Evolutionary conservation across 2,797 vertebrate genomes (phyloP).

Genomic region (Craterocephalus amniculus): DNA sequence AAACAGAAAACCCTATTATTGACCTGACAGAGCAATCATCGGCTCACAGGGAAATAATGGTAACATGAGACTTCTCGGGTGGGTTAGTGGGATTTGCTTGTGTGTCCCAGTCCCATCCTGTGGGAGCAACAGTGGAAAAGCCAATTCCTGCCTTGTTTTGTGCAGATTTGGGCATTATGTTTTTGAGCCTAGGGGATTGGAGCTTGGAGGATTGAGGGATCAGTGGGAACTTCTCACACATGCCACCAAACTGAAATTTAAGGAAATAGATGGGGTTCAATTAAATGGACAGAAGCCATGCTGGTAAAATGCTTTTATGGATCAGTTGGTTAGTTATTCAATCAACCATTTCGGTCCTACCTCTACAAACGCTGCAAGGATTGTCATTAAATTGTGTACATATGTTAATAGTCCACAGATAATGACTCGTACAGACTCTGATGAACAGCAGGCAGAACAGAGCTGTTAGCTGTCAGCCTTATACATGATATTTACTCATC

Average conservation of each 20-base stretch:
- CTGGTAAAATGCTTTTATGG: conserved; percentile 1
- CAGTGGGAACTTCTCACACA: conserved; percentile 60
- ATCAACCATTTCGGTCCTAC: not conserved
- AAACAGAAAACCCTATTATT: conserved; percentile 51
- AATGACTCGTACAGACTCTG: not conserved
- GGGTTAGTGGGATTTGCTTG: conserved; percentile 46
- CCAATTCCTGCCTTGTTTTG: conserved; percentile 60
- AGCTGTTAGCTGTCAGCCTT: not conserved
- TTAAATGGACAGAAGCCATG: conserved; percentile 22
- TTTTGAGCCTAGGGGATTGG: conserved; percentile 50
- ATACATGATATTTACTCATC: not conserved
- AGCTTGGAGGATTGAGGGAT: conserved; percentile 63
- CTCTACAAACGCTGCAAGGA: not conserved
- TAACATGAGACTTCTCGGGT: conserved; percentile 54
- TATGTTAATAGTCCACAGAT: not conserved
- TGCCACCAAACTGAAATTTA: conserved; percentile 53
- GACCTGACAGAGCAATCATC: conserved; percentile 34
- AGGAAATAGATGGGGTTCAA: conserved; percentile 16
- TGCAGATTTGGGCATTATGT: conserved; percentile 55
- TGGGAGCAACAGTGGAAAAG: conserved; percentile 59
- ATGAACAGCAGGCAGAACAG: not conserved
- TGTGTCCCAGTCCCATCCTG: conserved; percentile 53
- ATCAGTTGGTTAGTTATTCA: conserved; percentile 1
- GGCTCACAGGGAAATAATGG: conserved; percentile 50
- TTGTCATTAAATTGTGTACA: not conserved